A percentile compares a stretch with the other conserved stretches of the same genome.
These are phyloP conservation scores for Myotis planiceps DNA, from an alignment of 2,797 vertebrate genomes.

Conservation along the genomic window DNA sequence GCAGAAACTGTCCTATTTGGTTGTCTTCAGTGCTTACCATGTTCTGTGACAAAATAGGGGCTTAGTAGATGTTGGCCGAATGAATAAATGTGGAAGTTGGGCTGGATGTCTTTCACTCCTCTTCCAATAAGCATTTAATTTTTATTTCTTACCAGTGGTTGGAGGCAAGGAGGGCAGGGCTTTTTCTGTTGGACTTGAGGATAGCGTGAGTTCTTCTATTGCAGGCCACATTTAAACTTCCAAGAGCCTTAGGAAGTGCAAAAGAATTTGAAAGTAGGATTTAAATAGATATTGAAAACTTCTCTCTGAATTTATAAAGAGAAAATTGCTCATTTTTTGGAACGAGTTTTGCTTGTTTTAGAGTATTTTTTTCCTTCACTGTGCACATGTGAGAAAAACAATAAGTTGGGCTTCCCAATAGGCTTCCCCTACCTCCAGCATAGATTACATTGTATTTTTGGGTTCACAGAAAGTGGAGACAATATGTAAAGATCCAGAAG, in stretches of 20 bases:
- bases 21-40: background rate
- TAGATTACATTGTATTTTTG: background rate
- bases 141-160: background rate
- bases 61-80: background rate
- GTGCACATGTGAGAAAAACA: background rate
- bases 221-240: background rate
- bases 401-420: background rate
- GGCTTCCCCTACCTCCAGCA: background rate
- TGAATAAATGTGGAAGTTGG: background rate
- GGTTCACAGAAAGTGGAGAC: background rate
- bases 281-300: background rate
- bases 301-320: slow-evolving; percentile 23
- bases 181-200: background rate
- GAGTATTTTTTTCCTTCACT: background rate
- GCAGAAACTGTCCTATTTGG: background rate
- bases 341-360: slow-evolving; percentile 42
- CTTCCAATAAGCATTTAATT: background rate
- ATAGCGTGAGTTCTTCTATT: background rate
- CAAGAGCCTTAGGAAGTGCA: background rate
- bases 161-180: background rate
- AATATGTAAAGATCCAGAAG: background rate
- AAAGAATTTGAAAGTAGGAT: background rate
- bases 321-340: background rate
- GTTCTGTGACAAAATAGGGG: background rate
- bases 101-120: background rate